Percentiles rank a stretch among this genome's conserved stretches.
These are phyloP conservation scores for Diorhabda elongata DNA, from an alignment of 1,140 invertebrate species.

Conservation along the genomic window DNA sequence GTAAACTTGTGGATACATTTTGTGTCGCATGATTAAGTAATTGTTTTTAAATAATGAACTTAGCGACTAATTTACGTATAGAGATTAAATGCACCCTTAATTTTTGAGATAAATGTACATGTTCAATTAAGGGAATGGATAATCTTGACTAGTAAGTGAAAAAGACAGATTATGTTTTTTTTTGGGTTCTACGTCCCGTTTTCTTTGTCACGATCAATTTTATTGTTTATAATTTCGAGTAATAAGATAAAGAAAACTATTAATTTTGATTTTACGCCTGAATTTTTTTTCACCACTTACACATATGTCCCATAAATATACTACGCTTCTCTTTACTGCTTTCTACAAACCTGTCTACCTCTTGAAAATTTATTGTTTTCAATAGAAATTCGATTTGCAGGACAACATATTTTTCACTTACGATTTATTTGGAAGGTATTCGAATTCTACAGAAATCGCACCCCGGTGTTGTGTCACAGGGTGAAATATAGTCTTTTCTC, in stretches of 20 bases:
- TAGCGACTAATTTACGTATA: no score
- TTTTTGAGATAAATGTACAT: no score
- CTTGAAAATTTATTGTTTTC: conserved; percentile 42
- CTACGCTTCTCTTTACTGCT: conserved; percentile 12
- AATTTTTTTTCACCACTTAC: conserved; percentile 11
- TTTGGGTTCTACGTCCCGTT: no score
- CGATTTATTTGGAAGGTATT: conserved; percentile 38
- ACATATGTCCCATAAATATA: conserved; percentile 20
- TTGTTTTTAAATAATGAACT: no score
- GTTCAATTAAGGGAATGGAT: no score
- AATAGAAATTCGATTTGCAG: conserved; percentile 46
- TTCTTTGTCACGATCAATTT: no score
- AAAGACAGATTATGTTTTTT: no score
- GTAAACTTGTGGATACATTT: no score
- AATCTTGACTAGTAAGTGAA: no score
- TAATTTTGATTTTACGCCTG: not conserved
- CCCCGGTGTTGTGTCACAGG: conserved; percentile 16
- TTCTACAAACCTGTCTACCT: conserved; percentile 28
- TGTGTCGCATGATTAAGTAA: no score
- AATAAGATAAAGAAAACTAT: not conserved
- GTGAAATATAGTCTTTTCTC: conserved; percentile 7
- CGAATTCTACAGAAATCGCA: conserved; percentile 32
- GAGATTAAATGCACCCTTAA: no score
- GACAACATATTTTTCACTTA: conserved; percentile 45
- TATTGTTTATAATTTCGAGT: no score